Conservation (phyloP, 2,888 invertebrate genomes). For the Rhagophthalmus giganteus region DNA sequence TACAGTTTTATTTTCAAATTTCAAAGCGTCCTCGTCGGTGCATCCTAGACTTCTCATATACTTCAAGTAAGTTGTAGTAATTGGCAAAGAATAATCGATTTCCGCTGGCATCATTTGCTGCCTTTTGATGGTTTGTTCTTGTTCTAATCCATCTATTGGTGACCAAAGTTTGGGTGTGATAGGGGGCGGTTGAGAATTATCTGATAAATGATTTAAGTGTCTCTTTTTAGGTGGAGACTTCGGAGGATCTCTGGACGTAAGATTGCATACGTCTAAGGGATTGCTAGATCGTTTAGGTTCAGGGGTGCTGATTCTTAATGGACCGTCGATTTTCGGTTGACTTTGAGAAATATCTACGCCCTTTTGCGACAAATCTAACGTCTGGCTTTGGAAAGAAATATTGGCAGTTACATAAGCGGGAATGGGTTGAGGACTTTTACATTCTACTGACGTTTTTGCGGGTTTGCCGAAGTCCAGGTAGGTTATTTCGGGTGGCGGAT, state of each 20-base stretch:
- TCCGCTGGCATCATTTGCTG: slow-evolving; percentile 54
- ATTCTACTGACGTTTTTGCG: slow-evolving; percentile 33
- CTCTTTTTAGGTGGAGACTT: slow-evolving; percentile 58
- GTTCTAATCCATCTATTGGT: slow-evolving; percentile 56
- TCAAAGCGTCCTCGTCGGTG: slow-evolving; percentile 63
- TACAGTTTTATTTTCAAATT: slow-evolving; percentile 63
- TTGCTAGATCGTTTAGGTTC: slow-evolving; percentile 59
- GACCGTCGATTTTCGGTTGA: slow-evolving; percentile 41
- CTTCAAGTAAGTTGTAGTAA: slow-evolving; percentile 87
- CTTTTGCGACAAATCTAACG: slow-evolving; percentile 45
- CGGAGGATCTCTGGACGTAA: slow-evolving; percentile 65
- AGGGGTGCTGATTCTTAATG: slow-evolving; percentile 39
- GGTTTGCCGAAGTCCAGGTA: slow-evolving; percentile 38
- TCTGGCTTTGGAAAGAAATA: slow-evolving; percentile 34
- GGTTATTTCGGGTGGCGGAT: slow-evolving; percentile 36
- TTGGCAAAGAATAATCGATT: slow-evolving; percentile 83
- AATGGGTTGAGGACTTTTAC: slow-evolving; percentile 33
- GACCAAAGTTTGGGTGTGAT: slow-evolving; percentile 66
- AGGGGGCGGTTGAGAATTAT: slow-evolving; percentile 46
- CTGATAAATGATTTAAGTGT: slow-evolving; percentile 50
- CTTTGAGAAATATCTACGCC: slow-evolving; percentile 43
- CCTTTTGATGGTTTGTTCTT: slow-evolving; percentile 36
- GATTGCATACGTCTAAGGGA: slow-evolving; percentile 66
- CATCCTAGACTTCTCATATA: slow-evolving; percentile 76
- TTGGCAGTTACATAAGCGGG: slow-evolving; percentile 27